Evolutionary conservation across 2,797 vertebrate species (phyloP).

Genomic region (Cetoscarus ocellatus): DNA sequence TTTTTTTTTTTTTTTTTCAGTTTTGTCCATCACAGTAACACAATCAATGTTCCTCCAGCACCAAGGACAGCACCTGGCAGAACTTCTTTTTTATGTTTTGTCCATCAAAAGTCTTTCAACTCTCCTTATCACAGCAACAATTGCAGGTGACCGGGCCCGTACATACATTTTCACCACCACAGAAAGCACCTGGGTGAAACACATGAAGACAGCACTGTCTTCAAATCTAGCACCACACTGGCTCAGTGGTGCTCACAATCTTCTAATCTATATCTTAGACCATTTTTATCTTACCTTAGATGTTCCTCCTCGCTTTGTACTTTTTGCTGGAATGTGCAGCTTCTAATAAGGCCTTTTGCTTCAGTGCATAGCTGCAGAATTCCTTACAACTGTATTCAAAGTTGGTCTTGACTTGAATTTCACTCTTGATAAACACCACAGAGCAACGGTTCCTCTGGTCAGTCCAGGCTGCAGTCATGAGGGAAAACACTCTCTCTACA

Average conservation of each 20-base stretch:
- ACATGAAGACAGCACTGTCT: too few species aligned
- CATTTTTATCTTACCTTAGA: too few species aligned
- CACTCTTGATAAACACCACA: slow-evolving; percentile 33
- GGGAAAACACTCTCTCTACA: slow-evolving; percentile 32
- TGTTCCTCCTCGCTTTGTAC: too few species aligned
- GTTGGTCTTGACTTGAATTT: slow-evolving; percentile 23
- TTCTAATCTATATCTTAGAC: too few species aligned
- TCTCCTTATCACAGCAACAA: not conserved
- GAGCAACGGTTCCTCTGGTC: slow-evolving; percentile 8
- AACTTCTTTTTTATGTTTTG: not conserved
- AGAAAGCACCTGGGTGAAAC: too few species aligned
- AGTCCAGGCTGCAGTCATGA: slow-evolving; percentile 28
- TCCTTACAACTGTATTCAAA: slow-evolving; percentile 23
- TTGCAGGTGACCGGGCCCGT: not conserved
- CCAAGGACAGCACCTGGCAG: not conserved
- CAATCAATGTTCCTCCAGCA: too few species aligned
- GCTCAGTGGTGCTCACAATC: too few species aligned
- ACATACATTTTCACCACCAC: not conserved
- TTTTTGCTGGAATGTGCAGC: too few species aligned
- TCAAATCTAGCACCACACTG: too few species aligned
- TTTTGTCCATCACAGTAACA: not conserved
- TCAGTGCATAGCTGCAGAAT: slow-evolving; percentile 25
- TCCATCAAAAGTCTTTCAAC: not conserved
- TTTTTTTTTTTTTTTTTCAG: not conserved
- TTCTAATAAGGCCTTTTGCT: too few species aligned